phyloP scores from a whole-genome alignment of 1,140 invertebrate genomes.

The Panonychus citri region DNA sequence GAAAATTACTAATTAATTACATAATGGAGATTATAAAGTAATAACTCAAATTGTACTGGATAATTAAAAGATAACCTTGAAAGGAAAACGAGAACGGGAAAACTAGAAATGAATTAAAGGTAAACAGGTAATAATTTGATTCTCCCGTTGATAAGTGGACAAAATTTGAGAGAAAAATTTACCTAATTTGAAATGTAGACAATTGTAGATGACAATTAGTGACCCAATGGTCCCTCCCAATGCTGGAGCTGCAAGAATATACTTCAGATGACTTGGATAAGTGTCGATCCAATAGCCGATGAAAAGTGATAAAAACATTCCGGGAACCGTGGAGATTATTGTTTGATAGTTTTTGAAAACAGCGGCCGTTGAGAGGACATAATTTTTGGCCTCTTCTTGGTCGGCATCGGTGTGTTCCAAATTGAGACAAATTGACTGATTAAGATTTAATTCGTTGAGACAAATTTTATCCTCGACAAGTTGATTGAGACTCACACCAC shows the following conservation, averaged over 20 bases:
- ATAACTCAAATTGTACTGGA: too few species aligned
- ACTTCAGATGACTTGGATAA: not conserved
- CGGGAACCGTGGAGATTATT: not conserved
- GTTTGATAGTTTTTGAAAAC: not conserved
- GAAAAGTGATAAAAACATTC: not conserved
- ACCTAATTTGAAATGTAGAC: not conserved
- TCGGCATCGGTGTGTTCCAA: not conserved
- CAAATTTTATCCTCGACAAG: not conserved
- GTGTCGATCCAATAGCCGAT: not conserved
- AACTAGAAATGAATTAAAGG: too few species aligned
- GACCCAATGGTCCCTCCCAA: not conserved
- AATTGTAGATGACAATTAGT: not conserved
- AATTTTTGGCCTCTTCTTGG: not conserved
- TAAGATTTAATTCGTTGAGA: not conserved
- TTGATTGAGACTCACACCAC: too few species aligned
- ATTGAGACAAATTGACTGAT: not conserved
- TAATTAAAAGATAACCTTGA: too few species aligned
- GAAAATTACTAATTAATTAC: too few species aligned
- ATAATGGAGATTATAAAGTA: too few species aligned
- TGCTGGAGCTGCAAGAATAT: not conserved
- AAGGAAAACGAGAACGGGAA: too few species aligned
- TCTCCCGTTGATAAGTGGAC: too few species aligned
- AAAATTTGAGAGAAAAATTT: not conserved
- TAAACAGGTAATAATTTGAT: too few species aligned
- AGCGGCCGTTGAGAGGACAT: not conserved